A percentile compares a stretch with the other conserved stretches of the same genome.
phyloP scores from a whole-genome alignment of 2,888 invertebrate genomes.

The Drosophila eohydei region DNA sequence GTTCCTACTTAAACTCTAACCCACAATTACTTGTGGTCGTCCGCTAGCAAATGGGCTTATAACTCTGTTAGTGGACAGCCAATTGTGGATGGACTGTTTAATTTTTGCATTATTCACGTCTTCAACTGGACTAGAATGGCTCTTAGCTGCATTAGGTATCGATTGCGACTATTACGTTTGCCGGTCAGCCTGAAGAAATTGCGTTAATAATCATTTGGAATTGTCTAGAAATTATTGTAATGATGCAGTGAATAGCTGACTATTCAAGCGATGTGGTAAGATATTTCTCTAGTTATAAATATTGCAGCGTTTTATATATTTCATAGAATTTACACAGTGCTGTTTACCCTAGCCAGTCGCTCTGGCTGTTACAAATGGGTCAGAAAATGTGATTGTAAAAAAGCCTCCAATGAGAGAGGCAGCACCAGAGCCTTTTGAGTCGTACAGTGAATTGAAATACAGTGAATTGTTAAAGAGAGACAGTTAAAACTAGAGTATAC shows the following conservation, averaged over 20 bases:
- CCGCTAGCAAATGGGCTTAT: conserved; percentile 8
- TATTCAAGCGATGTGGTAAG: too few relatives aligned
- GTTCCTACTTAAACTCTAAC: not conserved
- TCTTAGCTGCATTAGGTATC: conserved; percentile 12
- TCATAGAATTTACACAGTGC: not conserved
- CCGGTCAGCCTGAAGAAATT: not conserved
- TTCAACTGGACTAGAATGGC: not conserved
- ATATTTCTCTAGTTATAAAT: not conserved
- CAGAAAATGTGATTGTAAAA: too few relatives aligned
- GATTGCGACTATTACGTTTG: conserved; percentile 6
- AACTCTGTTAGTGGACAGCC: not conserved
- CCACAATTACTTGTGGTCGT: conserved; percentile 1
- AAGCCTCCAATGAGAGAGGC: too few relatives aligned
- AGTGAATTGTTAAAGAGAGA: too few relatives aligned
- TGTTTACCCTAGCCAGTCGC: not conserved
- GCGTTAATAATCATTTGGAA: conserved; percentile 7
- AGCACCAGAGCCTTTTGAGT: too few relatives aligned
- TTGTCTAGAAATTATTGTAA: conserved; percentile 16
- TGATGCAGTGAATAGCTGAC: conserved; percentile 4
- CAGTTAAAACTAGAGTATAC: too few relatives aligned
- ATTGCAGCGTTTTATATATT: not conserved
- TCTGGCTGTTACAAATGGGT: too few relatives aligned
- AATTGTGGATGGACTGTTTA: conserved; percentile 17
- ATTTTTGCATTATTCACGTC: conserved; percentile 26
- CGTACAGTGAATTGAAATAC: too few relatives aligned